These are phyloP conservation scores for Onychorhynchus coronatus DNA, from an alignment of 2,113 vertebrate genomes.

Conservation along the genomic window DNA sequence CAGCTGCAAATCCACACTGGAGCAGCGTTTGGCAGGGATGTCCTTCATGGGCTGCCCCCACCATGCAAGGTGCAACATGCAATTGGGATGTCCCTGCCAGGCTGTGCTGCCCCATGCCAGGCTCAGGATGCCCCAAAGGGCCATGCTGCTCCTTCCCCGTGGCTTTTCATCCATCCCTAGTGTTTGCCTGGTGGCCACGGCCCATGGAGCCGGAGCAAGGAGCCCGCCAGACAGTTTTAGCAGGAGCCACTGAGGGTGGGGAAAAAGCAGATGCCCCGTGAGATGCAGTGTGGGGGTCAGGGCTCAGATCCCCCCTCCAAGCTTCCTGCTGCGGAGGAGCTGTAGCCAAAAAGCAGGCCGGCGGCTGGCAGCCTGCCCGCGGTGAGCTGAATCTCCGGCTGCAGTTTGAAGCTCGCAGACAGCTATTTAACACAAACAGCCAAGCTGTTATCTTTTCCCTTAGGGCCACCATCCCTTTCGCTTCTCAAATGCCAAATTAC, in stretches of 20 bases:
- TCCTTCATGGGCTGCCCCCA: background rate
- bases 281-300: background rate
- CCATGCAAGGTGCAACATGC: fast-evolving
- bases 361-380: constrained; percentile 57
- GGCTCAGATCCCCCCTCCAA: background rate
- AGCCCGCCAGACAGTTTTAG: background rate
- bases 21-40: background rate
- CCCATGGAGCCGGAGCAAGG: background rate
- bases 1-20: background rate
- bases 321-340: constrained; percentile 46
- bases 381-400: constrained; percentile 50
- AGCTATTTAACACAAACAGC: constrained; percentile 73
- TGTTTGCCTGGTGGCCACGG: fast-evolving
- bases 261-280: background rate
- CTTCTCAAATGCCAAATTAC: constrained; percentile 73
- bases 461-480: constrained; percentile 72
- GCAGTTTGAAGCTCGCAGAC: constrained; percentile 69
- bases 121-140: background rate
- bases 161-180: background rate
- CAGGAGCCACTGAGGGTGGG: background rate
- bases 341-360: constrained; percentile 23
- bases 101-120: background rate
- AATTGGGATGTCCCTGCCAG: background rate
- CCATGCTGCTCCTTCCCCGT: fast-evolving
- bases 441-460: constrained; percentile 74